Evolutionary conservation across 2,888 invertebrate genomes (phyloP).

Genomic region (Lepidocyrtinus sp.): DNA sequence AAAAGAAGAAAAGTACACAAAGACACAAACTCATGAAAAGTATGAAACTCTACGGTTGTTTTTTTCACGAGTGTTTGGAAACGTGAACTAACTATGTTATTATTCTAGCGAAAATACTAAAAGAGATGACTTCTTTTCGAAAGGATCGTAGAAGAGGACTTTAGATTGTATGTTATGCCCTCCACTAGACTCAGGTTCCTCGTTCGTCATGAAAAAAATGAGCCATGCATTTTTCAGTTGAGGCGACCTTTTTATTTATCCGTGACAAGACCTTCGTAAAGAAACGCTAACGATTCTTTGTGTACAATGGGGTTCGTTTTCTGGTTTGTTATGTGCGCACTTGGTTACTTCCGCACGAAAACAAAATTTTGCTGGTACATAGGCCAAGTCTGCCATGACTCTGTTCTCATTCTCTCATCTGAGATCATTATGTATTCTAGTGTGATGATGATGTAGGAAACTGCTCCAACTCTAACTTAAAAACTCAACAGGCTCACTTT

Average conservation of each 20-base stretch:
- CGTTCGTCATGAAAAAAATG: not conserved
- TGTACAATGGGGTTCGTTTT: not conserved
- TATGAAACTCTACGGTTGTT: too few species aligned
- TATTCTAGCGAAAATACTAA: not conserved
- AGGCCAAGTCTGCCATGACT: too few species aligned
- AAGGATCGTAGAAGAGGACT: not conserved
- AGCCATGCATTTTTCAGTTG: not conserved
- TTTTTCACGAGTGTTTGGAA: not conserved
- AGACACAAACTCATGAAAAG: too few species aligned
- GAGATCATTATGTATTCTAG: not conserved
- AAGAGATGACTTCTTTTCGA: not conserved
- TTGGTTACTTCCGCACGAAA: not conserved
- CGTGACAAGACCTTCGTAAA: not conserved
- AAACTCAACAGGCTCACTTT: conserved; percentile 40
- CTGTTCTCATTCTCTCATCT: too few species aligned
- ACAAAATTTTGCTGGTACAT: not conserved
- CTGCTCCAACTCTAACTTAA: conserved; percentile 31
- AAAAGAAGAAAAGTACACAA: not conserved
- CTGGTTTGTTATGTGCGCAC: not conserved
- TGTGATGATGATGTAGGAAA: not conserved
- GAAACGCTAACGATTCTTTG: not conserved
- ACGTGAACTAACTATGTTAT: not conserved
- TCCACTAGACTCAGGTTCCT: too few species aligned
- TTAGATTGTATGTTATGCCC: too few species aligned
- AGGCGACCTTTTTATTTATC: not conserved